A percentile compares a stretch with the other conserved stretches of the same genome.
phyloP scores from a whole-genome alignment of 2,888 invertebrate genomes.

The Dendrolimus pini region DNA sequence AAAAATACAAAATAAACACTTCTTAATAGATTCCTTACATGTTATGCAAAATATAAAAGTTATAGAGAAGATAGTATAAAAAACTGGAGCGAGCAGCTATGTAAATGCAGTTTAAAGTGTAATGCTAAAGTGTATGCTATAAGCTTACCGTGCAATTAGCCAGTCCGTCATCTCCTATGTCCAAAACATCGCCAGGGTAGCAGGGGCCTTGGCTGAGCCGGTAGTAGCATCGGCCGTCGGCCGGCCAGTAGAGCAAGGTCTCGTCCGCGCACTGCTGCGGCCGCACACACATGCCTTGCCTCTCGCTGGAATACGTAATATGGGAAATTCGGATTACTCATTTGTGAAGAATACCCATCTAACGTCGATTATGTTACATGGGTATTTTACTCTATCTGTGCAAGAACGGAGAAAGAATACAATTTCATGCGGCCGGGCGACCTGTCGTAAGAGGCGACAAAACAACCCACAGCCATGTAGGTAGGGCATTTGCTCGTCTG shows the following conservation, averaged over 20 bases:
- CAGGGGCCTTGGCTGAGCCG: slow-evolving; percentile 85
- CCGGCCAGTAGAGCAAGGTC: slow-evolving; percentile 85
- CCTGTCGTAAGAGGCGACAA: too few relatives aligned
- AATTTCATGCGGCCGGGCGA: too few relatives aligned
- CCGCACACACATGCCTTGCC: slow-evolving; percentile 84
- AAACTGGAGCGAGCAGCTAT: too few relatives aligned
- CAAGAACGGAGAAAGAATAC: too few relatives aligned
- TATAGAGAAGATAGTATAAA: too few relatives aligned
- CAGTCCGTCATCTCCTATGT: slow-evolving; percentile 75
- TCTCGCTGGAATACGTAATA: slow-evolving; percentile 64
- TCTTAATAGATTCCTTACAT: too few relatives aligned
- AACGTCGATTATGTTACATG: neutral
- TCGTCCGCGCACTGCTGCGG: slow-evolving; percentile 79
- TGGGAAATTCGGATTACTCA: slow-evolving; percentile 11
- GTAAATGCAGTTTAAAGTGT: too few relatives aligned
- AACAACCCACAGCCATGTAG: too few relatives aligned
- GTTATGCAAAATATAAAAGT: too few relatives aligned
- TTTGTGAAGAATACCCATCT: neutral
- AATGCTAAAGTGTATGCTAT: too few relatives aligned
- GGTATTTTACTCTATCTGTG: neutral
- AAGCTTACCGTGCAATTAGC: slow-evolving; percentile 79
- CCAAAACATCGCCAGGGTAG: slow-evolving; percentile 82
- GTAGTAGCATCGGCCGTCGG: slow-evolving; percentile 84
- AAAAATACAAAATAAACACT: too few relatives aligned
- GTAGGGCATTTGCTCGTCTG: too few relatives aligned